phyloP scores from a whole-genome alignment of 2,888 invertebrate species.

The Platycheirus albimanus region DNA sequence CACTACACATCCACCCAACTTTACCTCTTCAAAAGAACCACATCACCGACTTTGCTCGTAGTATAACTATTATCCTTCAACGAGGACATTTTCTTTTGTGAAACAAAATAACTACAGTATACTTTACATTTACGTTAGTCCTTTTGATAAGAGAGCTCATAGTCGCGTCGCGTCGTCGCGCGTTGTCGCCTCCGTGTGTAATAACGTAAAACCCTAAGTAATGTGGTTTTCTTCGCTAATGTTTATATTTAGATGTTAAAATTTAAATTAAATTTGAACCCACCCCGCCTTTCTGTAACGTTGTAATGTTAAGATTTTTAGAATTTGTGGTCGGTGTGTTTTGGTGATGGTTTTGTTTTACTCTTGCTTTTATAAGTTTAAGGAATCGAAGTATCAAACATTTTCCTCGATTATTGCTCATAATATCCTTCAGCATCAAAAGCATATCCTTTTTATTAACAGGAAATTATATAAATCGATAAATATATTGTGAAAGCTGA shows the following conservation, averaged over 20 bases:
- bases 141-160: slow-evolving; percentile 31
- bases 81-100: slow-evolving; percentile 54
- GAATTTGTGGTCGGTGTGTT: slow-evolving; percentile 16
- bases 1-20: background rate
- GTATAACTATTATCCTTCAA: slow-evolving; percentile 38
- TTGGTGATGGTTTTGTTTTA: slow-evolving; percentile 5
- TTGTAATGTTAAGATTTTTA: slow-evolving; percentile 54
- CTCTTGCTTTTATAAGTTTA: slow-evolving; percentile 6
- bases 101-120: slow-evolving; percentile 28
- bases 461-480: too few relatives aligned
- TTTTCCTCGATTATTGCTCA: background rate
- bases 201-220: slow-evolving; percentile 25
- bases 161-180: background rate
- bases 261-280: slow-evolving; percentile 68
- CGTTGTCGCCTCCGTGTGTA: background rate
- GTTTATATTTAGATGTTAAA: slow-evolving; percentile 28
- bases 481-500: too few relatives aligned
- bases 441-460: slow-evolving; percentile 37
- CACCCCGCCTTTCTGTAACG: slow-evolving; percentile 8
- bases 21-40: background rate
- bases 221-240: slow-evolving; percentile 50
- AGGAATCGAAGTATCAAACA: slow-evolving; percentile 26
- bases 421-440: background rate
- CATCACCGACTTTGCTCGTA: background rate
- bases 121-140: slow-evolving; percentile 27